phyloP scores from a whole-genome alignment of 2,888 invertebrate genomes.

The Drosophila anomelani region DNA sequence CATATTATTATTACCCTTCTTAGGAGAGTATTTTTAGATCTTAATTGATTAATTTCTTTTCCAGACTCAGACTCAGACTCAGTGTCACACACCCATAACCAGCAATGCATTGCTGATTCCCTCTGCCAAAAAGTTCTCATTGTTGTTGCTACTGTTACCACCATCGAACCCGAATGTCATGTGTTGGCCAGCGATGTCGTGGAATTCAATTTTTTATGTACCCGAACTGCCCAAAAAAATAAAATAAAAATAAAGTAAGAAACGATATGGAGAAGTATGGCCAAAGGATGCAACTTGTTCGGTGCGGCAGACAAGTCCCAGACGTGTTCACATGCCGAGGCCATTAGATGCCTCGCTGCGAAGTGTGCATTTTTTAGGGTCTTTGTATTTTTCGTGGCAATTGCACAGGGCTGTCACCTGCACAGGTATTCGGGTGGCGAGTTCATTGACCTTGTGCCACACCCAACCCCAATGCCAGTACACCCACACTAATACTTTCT shows the following conservation, averaged over 20 bases:
- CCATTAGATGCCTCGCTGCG: conserved; percentile 32
- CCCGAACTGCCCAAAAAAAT: conserved; percentile 30
- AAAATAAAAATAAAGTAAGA: conserved; percentile 15
- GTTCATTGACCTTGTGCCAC: conserved; percentile 29
- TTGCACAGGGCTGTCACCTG: conserved; percentile 31
- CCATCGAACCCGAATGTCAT: conserved; percentile 55
- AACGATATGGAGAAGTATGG: conserved; percentile 6
- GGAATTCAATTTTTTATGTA: conserved; percentile 58
- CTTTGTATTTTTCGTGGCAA: conserved; percentile 10
- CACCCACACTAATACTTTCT: conserved; percentile 37
- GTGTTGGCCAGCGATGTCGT: conserved; percentile 48
- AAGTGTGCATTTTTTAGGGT: conserved; percentile 7
- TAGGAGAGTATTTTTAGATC: neutral
- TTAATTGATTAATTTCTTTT: too few species aligned
- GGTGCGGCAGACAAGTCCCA: conserved; percentile 45
- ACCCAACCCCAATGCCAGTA: conserved; percentile 21
- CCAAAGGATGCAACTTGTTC: conserved; percentile 35
- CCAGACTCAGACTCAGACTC: neutral
- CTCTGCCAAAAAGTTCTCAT: neutral
- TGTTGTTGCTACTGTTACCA: conserved; percentile 27
- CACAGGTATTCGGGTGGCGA: neutral
- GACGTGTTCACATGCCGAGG: conserved; percentile 30
- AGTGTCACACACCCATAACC: neutral
- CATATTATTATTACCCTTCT: too few species aligned
- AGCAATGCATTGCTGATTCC: neutral